Conservation (phyloP, 2,113 vertebrate genomes). For the Zapornia atra region DNA sequence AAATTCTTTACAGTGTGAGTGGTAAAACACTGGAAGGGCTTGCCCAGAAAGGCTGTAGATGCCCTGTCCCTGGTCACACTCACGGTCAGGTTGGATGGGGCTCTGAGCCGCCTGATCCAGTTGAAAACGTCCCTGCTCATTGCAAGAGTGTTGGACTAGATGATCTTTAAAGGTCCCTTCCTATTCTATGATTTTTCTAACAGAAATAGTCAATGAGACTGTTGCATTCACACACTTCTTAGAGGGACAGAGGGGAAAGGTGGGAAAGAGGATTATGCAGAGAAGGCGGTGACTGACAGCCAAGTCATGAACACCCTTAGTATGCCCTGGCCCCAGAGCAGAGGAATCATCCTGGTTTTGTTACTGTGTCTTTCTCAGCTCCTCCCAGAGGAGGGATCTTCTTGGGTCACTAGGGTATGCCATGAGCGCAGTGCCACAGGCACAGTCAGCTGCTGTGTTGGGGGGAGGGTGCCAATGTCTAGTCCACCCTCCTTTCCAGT, state of each 20-base stretch:
- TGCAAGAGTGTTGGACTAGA: not conserved
- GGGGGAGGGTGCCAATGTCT: too few relatives aligned
- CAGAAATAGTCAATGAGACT: rapidly evolving
- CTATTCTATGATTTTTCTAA: not conserved
- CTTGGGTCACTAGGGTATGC: not conserved
- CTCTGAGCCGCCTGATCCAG: not conserved
- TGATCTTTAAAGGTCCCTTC: not conserved
- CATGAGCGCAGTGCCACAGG: rapidly evolving
- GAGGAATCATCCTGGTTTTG: not conserved
- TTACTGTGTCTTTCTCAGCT: not conserved
- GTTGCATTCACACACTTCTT: not conserved
- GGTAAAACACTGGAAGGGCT: not conserved
- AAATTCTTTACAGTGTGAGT: not conserved
- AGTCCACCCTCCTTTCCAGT: not conserved
- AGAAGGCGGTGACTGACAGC: rapidly evolving
- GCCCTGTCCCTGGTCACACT: not conserved
- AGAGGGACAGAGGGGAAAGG: rapidly evolving
- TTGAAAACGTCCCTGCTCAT: not conserved
- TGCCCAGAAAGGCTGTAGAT: not conserved
- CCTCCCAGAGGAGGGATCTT: not conserved
- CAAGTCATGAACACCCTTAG: not conserved
- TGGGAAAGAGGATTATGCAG: not conserved
- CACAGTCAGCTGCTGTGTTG: rapidly evolving
- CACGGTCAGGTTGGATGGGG: not conserved
- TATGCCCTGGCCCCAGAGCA: not conserved